phyloP scores from a whole-genome alignment of 2,113 vertebrate genomes.

The Nanorana parkeri region DNA sequence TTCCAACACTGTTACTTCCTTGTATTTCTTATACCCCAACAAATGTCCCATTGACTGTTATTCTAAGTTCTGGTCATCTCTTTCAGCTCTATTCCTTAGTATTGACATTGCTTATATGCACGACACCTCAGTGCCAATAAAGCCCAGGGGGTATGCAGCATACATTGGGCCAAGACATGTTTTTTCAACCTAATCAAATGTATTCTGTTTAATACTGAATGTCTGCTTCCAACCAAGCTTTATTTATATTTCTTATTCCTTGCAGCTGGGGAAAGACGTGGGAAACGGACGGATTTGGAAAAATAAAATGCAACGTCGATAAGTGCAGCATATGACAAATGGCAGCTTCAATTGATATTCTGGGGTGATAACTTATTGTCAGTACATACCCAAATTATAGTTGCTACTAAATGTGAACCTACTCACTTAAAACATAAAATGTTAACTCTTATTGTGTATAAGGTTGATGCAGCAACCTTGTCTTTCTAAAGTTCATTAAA shows the following conservation, averaged over 20 bases:
- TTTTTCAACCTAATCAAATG: no score
- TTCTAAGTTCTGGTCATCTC: no score
- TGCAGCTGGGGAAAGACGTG: conserved; percentile 28
- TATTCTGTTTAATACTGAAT: no score
- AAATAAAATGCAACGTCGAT: conserved; percentile 3
- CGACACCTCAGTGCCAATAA: no score
- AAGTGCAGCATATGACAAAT: not conserved
- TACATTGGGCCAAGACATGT: no score
- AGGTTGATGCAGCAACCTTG: not conserved
- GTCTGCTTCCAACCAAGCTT: not conserved
- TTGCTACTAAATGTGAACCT: not conserved
- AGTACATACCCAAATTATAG: not conserved
- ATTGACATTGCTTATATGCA: no score
- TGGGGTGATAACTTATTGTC: not conserved
- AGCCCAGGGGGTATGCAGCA: no score
- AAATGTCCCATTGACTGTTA: no score
- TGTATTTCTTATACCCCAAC: no score
- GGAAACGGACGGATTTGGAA: conserved; percentile 36
- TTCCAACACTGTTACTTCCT: no score
- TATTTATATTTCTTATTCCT: not conserved
- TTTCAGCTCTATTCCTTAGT: no score
- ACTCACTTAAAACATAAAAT: not conserved
- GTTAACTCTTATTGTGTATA: not conserved
- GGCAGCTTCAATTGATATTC: conserved; percentile 16
- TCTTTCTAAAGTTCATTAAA: not conserved